These are phyloP conservation scores for Coremacera marginata DNA, from an alignment of 2,888 invertebrate species.

Conservation along the genomic window DNA sequence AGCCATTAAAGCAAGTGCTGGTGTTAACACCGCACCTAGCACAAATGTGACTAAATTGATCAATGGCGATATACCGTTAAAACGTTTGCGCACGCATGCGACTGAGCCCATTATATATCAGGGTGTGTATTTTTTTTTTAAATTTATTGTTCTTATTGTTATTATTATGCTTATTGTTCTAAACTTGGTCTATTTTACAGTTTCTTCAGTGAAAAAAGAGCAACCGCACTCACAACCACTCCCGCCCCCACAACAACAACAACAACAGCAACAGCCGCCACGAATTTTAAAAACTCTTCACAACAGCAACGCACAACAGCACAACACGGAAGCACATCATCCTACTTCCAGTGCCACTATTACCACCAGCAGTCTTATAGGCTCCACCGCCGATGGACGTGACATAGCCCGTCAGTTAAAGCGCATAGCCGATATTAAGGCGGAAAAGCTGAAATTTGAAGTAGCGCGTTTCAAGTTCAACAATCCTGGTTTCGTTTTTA, in stretches of 20 bases:
- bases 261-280: slow-evolving; percentile 33
- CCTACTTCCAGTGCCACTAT: slow-evolving; percentile 36
- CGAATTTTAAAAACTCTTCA: slow-evolving; percentile 39
- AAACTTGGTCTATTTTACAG: neutral
- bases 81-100: slow-evolving; percentile 57
- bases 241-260: slow-evolving; percentile 33
- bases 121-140: slow-evolving; percentile 49
- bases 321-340: slow-evolving; percentile 34
- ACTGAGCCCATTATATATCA: slow-evolving; percentile 63
- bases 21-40: slow-evolving; percentile 29
- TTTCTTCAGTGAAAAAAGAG: slow-evolving; percentile 60
- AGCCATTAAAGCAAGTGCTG: slow-evolving; percentile 9
- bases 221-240: slow-evolving; percentile 37
- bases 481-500: slow-evolving; percentile 67
- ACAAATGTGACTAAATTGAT: slow-evolving; percentile 56
- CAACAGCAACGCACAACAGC: slow-evolving; percentile 40
- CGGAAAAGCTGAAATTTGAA: slow-evolving; percentile 66
- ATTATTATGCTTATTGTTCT: too few species aligned
- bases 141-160: neutral
- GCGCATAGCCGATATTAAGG: slow-evolving; percentile 66
- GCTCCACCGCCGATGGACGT: slow-evolving; percentile 55
- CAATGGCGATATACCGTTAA: slow-evolving; percentile 63
- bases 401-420: slow-evolving; percentile 64
- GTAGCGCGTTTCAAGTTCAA: slow-evolving; percentile 68
- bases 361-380: slow-evolving; percentile 37